phyloP scores from a whole-genome alignment of 2,113 vertebrate species.

The Pica pica region DNA sequence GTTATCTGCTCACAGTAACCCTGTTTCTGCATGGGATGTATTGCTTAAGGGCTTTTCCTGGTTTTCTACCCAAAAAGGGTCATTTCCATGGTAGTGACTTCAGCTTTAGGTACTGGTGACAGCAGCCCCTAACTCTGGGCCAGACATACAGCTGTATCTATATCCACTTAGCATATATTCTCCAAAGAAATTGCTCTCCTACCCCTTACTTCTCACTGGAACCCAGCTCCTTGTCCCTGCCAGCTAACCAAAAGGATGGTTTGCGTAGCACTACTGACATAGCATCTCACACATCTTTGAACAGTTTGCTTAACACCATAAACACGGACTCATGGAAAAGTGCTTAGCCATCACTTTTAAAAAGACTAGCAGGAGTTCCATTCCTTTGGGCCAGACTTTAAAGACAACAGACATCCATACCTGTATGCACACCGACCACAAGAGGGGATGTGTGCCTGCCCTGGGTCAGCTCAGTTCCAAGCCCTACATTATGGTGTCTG shows the following conservation, averaged over 20 bases:
- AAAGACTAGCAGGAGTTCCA: not conserved
- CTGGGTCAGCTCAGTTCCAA: not conserved
- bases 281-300: not conserved
- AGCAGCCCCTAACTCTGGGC: not conserved
- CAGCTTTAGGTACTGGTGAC: not conserved
- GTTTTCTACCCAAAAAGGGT: not conserved
- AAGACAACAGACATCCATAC: not conserved
- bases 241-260: not conserved
- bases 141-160: not conserved
- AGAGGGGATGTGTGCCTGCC: not conserved
- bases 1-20: not conserved
- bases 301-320: not conserved
- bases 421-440: not conserved
- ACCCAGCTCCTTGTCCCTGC: not conserved
- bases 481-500: not conserved
- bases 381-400: not conserved
- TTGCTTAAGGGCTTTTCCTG: not conserved
- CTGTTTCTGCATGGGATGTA: not conserved
- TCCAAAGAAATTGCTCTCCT: not conserved
- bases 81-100: not conserved
- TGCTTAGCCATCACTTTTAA: not conserved
- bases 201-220: not conserved
- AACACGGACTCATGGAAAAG: not conserved
- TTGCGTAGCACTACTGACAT: not conserved
- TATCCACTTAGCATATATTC: not conserved